Evolutionary conservation across 2,888 invertebrate genomes (phyloP).

Genomic region (Teleiodes luculella): DNA sequence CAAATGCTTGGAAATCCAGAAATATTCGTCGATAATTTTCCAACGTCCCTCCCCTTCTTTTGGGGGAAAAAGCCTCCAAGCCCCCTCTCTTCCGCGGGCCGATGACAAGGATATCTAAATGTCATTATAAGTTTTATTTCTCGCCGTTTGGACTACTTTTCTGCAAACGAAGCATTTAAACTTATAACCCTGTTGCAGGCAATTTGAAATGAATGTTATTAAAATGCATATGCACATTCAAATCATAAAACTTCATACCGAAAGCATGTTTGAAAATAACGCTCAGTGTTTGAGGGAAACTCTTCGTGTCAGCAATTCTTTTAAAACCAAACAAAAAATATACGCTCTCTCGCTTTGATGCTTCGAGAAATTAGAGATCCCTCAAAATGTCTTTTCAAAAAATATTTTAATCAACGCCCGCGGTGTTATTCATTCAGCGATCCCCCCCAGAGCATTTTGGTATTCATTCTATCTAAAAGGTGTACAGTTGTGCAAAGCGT

Average conservation of each 20-base stretch:
- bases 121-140: slow-evolving; percentile 73
- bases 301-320: slow-evolving; percentile 18
- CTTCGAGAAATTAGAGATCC: slow-evolving; percentile 15
- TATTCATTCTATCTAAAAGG: too few species aligned
- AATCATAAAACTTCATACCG: not conserved
- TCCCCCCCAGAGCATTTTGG: not conserved
- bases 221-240: too few species aligned
- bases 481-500: too few species aligned
- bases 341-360: slow-evolving; percentile 11
- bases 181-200: not conserved
- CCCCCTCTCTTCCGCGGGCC: slow-evolving; percentile 23
- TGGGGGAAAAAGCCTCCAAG: slow-evolving; percentile 8
- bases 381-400: not conserved
- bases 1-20: slow-evolving; percentile 68
- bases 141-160: slow-evolving; percentile 39
- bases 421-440: not conserved
- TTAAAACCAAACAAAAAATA: slow-evolving; percentile 24
- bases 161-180: not conserved
- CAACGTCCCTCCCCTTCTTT: slow-evolving; percentile 21
- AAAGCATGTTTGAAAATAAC: too few species aligned
- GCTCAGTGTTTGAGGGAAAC: too few species aligned
- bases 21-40: slow-evolving; percentile 57
- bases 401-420: not conserved
- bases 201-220: not conserved
- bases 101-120: slow-evolving; percentile 74